Conservation (phyloP, 2,888 invertebrate genomes). For the Agrochola litura region DNA sequence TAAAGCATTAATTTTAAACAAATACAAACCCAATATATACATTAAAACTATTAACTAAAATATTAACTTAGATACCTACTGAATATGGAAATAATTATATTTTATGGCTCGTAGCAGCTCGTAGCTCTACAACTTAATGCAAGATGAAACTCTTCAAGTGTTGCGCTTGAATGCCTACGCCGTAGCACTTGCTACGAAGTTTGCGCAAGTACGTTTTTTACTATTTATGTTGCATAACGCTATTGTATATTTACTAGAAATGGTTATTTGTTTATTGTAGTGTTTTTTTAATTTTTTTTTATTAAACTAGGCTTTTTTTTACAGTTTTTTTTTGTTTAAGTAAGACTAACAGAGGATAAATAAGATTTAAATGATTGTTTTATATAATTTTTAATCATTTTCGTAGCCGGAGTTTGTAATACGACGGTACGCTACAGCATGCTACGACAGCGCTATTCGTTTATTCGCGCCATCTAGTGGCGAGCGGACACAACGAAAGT, state of each 20-base stretch:
- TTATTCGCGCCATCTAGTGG: conserved; percentile 78
- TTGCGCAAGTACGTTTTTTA: conserved; percentile 20
- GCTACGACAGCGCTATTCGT: not conserved
- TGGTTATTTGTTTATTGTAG: not conserved
- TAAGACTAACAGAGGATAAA: not conserved
- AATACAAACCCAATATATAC: too few relatives aligned
- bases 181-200: conserved; percentile 73
- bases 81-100: conserved; percentile 31
- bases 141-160: conserved; percentile 54
- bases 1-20: conserved; percentile 43
- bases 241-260: not conserved
- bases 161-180: conserved; percentile 59
- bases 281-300: not conserved
- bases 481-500: conserved; percentile 77
- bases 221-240: not conserved
- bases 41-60: conserved; percentile 27
- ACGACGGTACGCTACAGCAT: not conserved
- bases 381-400: not conserved
- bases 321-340: too few relatives aligned
- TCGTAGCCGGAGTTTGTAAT: not conserved
- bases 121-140: conserved; percentile 36
- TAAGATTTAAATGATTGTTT: not conserved
- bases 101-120: conserved; percentile 36
- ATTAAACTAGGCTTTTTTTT: not conserved
- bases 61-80: conserved; percentile 4